Conservation (phyloP, 2,113 vertebrate genomes). For the Colistium nudipinnis region DNA sequence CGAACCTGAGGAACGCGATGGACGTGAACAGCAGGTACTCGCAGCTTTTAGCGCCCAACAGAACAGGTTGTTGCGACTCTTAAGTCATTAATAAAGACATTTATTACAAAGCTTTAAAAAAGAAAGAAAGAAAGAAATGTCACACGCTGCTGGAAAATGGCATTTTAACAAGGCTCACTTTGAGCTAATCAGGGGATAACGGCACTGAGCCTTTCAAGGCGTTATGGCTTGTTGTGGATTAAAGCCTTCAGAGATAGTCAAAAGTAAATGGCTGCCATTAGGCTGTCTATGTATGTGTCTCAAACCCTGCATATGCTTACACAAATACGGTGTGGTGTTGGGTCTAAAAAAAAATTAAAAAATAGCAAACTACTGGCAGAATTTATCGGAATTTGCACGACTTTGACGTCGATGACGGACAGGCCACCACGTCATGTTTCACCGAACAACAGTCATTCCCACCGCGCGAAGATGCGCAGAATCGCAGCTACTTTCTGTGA, state of each 20-base stretch:
- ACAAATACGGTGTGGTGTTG: too few relatives aligned
- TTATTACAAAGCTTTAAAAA: slow-evolving; percentile 49
- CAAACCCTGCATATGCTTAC: too few relatives aligned
- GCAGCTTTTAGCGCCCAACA: slow-evolving; percentile 30
- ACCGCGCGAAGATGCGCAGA: slow-evolving; percentile 1
- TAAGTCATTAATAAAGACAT: slow-evolving; percentile 59
- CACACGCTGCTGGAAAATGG: slow-evolving; percentile 49
- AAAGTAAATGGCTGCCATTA: slow-evolving; percentile 37
- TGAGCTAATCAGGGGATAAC: slow-evolving; percentile 57
- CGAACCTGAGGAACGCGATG: slow-evolving; percentile 8
- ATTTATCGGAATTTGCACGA: slow-evolving; percentile 54
- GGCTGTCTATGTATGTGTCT: slow-evolving; percentile 21
- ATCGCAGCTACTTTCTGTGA: slow-evolving; percentile 19
- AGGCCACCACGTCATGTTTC: not conserved
- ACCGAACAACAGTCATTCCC: not conserved
- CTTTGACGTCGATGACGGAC: too few relatives aligned
- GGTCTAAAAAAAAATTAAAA: too few relatives aligned
- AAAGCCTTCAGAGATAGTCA: slow-evolving; percentile 32
- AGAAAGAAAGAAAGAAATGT: slow-evolving; percentile 51
- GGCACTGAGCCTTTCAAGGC: slow-evolving; percentile 29
- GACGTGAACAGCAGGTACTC: slow-evolving; percentile 30
- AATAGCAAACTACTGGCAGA: too few relatives aligned
- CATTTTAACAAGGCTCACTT: slow-evolving; percentile 61
- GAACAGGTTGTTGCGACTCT: slow-evolving; percentile 38
- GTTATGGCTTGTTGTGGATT: slow-evolving; percentile 41